A percentile compares a stretch with the other conserved stretches of the same genome.
phyloP scores from a whole-genome alignment of 1,140 invertebrate species.

The Zaprionus inermis region DNA sequence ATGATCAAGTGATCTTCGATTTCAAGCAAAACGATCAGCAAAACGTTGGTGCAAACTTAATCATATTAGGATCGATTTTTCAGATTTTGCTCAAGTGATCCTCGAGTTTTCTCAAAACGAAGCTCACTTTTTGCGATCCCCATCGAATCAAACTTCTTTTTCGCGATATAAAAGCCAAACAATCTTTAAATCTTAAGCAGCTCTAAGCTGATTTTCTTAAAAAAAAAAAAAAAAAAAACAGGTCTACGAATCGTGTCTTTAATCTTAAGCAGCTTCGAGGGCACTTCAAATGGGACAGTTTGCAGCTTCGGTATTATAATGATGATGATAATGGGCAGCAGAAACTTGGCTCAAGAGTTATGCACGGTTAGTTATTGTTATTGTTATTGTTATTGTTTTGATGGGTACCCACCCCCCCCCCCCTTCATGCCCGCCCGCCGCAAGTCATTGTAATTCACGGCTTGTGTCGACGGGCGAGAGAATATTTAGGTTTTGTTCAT shows the following conservation, averaged over 20 bases:
- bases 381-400: constrained; percentile 10
- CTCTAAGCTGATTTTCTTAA: background rate
- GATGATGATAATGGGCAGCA: constrained; percentile 14
- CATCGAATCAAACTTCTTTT: background rate
- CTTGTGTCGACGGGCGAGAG: constrained; percentile 17
- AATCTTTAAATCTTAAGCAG: background rate
- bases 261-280: constrained; percentile 1
- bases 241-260: background rate
- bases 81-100: too few species aligned
- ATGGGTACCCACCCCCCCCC: background rate
- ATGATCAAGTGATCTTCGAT: too few species aligned
- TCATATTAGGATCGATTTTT: too few species aligned
- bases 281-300: constrained; percentile 8
- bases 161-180: background rate
- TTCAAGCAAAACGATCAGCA: too few species aligned
- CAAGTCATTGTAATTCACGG: constrained; percentile 39
- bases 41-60: too few species aligned
- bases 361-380: constrained; percentile 9
- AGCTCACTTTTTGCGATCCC: too few species aligned
- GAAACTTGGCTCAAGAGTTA: constrained; percentile 17
- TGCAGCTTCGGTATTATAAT: constrained; percentile 1
- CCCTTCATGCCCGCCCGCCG: too few species aligned
- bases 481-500: background rate
- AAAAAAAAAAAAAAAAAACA: too few species aligned
- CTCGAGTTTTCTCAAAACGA: too few species aligned